Percentiles rank a stretch among this genome's conserved stretches.
Evolutionary conservation across 2,113 vertebrate species (phyloP).

Genomic region (Pseudorectes ferrugineus): DNA sequence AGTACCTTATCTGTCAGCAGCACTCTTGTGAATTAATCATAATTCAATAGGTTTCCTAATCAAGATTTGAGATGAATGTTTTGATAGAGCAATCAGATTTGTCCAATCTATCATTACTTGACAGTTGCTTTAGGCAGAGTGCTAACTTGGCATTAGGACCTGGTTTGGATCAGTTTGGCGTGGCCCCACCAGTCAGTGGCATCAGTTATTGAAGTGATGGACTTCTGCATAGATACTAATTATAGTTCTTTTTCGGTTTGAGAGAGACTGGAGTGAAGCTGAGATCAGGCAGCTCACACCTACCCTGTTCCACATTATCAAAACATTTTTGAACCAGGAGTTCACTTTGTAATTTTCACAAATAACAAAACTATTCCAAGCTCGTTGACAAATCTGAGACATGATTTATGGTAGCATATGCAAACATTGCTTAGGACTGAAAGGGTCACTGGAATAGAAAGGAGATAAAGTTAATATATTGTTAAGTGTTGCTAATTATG

Average conservation of each 20-base stretch:
- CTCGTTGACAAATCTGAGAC: constrained; percentile 73
- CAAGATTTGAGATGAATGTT: constrained; percentile 93
- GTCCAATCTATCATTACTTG: constrained; percentile 84
- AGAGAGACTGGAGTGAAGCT: neutral
- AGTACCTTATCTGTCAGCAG: constrained; percentile 87
- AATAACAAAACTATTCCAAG: constrained; percentile 44
- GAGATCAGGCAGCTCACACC: neutral
- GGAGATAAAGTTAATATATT: constrained; percentile 71
- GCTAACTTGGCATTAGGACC: constrained; percentile 72
- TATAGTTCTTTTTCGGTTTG: neutral
- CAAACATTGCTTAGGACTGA: constrained; percentile 62
- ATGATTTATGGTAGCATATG: constrained; percentile 73
- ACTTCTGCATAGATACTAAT: neutral
- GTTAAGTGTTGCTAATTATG: constrained; percentile 79
- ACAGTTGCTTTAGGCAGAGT: constrained; percentile 81
- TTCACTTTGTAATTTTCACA: constrained; percentile 65
- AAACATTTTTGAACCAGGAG: constrained; percentile 34
- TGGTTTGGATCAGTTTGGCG: constrained; percentile 63
- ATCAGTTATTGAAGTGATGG: neutral
- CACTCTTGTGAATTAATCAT: constrained; percentile 88
- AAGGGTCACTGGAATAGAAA: constrained; percentile 69
- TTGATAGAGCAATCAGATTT: constrained; percentile 91
- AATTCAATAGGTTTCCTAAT: constrained; percentile 90
- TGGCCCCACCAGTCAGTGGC: constrained; percentile 10
- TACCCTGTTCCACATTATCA: neutral